Conservation (phyloP, 37 sponge, comb jelly and placozoan genomes). For the Beroe ovata region DNA sequence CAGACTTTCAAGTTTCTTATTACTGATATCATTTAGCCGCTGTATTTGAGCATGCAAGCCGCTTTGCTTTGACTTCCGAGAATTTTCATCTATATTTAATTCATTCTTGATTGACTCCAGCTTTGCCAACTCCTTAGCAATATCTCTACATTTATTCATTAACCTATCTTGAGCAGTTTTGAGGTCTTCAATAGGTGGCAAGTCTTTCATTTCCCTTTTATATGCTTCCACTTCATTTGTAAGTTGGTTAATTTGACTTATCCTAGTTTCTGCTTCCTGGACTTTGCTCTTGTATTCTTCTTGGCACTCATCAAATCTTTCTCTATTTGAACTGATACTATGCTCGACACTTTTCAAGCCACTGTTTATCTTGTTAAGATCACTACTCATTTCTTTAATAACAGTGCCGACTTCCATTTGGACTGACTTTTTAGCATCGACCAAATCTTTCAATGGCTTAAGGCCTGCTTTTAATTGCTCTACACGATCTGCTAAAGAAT, state of each 20-base stretch:
- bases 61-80: slow-evolving; percentile 34
- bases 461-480: slow-evolving; percentile 30
- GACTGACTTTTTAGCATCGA: background rate
- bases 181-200: slow-evolving; percentile 60
- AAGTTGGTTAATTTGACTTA: slow-evolving; percentile 1
- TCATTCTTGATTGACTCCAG: background rate
- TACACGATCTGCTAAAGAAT: slow-evolving; percentile 68
- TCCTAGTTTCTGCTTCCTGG: background rate
- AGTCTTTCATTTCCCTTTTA: slow-evolving; percentile 26
- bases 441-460: slow-evolving; percentile 12
- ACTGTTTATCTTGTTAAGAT: background rate
- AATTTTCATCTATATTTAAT: background rate
- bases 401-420: slow-evolving; percentile 49
- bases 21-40: slow-evolving; percentile 74
- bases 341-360: background rate
- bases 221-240: slow-evolving; percentile 49
- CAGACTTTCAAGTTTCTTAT: slow-evolving; percentile 75
- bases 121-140: background rate
- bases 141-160: background rate
- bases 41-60: slow-evolving; percentile 71
- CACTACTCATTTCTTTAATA: slow-evolving; percentile 10
- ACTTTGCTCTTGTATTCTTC: slow-evolving; percentile 46
- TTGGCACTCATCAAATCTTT: slow-evolving; percentile 1
- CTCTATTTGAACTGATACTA: background rate
- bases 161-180: background rate